These are phyloP conservation scores for Cettia cetti DNA, from an alignment of 2,113 vertebrate genomes.

Conservation along the genomic window DNA sequence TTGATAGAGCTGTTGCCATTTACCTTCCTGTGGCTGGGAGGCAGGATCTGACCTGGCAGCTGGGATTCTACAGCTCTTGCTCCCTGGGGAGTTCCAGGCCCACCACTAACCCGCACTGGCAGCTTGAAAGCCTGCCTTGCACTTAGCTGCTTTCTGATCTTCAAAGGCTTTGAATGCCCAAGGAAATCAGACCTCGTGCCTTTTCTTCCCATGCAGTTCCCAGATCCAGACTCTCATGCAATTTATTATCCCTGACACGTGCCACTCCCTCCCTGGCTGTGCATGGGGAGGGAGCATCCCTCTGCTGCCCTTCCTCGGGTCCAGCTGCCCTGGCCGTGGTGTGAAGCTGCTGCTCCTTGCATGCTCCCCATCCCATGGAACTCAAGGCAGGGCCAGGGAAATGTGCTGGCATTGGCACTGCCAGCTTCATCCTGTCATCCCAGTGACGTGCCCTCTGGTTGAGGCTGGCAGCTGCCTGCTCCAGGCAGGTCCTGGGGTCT, in stretches of 20 bases:
- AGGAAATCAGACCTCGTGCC: constrained; percentile 42
- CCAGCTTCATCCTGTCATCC: not conserved
- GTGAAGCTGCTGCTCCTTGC: not conserved
- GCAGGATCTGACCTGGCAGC: not conserved
- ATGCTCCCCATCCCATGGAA: fast-evolving
- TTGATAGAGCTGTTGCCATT: not conserved
- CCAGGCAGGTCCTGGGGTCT: not conserved
- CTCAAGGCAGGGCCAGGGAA: not conserved
- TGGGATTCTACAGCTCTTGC: not conserved
- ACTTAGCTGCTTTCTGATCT: constrained; percentile 57
- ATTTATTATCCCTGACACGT: not conserved
- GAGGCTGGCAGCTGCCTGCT: not conserved
- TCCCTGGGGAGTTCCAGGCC: constrained; percentile 17
- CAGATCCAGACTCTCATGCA: not conserved
- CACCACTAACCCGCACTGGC: constrained; percentile 19
- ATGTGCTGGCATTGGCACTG: fast-evolving
- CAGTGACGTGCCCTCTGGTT: fast-evolving
- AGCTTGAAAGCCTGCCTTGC: constrained; percentile 49
- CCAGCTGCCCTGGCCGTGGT: fast-evolving
- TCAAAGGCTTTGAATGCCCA: constrained; percentile 47
- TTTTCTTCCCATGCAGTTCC: constrained; percentile 27
- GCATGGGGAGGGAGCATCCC: not conserved
- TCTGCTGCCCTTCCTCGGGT: fast-evolving
- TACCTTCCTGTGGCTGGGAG: not conserved
- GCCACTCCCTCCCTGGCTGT: not conserved